Evolutionary conservation across 2,888 invertebrate species (phyloP).

Genomic region (Pristionchus exspectatus): DNA sequence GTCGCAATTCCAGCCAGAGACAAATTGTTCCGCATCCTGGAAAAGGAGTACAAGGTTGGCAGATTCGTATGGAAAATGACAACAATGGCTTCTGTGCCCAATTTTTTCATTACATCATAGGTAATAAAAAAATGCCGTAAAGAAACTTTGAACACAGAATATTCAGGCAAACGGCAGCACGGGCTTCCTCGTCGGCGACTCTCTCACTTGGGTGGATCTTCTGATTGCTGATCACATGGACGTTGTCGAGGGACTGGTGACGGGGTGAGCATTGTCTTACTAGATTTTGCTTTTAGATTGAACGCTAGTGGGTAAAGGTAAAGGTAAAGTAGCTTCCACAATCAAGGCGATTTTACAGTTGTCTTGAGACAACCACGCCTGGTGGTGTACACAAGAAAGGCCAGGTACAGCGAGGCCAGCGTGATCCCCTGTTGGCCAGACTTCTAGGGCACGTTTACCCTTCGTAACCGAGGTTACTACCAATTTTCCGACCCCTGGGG

Average conservation of each 20-base stretch:
- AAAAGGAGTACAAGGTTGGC: constrained; percentile 29
- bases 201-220: constrained; percentile 1
- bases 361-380: too few species aligned
- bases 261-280: background rate
- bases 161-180: constrained; percentile 10
- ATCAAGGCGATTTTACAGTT: too few species aligned
- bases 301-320: too few species aligned
- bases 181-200: background rate
- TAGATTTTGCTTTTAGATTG: background rate
- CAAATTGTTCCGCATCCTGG: background rate
- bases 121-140: background rate
- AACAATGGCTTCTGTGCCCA: too few species aligned
- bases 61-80: background rate
- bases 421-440: too few species aligned
- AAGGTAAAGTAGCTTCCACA: too few species aligned
- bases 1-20: background rate
- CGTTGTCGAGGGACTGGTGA: background rate
- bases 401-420: too few species aligned
- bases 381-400: too few species aligned
- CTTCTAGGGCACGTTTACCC: too few species aligned
- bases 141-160: background rate
- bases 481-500: too few species aligned
- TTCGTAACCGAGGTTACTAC: too few species aligned
- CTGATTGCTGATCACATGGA: constrained; percentile 8
- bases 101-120: too few species aligned